Conservation (phyloP, 2,113 vertebrate genomes). For the Ameiurus melas region DNA sequence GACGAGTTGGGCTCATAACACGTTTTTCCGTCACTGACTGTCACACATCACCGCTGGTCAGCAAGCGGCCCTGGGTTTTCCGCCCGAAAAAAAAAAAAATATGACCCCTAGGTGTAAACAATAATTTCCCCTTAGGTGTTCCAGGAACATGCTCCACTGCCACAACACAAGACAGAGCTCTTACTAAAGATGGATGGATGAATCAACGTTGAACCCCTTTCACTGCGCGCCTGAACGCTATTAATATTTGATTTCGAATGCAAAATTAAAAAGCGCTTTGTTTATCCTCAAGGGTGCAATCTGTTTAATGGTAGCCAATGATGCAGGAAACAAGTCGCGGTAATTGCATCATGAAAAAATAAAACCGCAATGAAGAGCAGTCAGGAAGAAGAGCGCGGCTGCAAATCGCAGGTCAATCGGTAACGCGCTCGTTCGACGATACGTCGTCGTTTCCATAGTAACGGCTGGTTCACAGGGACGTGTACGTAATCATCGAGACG, state of each 20-base stretch:
- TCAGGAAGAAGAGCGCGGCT: neutral
- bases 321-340: neutral
- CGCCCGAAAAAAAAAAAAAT: neutral
- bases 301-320: conserved; percentile 2
- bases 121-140: neutral
- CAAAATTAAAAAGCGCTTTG: conserved; percentile 14
- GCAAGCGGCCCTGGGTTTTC: neutral
- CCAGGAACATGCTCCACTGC: neutral
- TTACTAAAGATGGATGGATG: neutral
- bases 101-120: neutral
- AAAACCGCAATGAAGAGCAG: neutral
- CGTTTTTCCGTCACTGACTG: neutral
- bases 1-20: neutral
- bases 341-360: conserved; percentile 23
- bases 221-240: neutral
- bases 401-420: neutral
- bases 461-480: neutral
- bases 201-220: neutral
- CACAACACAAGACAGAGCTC: neutral
- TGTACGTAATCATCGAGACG: too few relatives aligned
- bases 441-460: neutral
- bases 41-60: neutral
- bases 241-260: conserved; percentile 19
- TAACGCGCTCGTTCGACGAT: neutral
- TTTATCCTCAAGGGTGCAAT: conserved; percentile 16